Conservation (phyloP, 1,140 invertebrate genomes). For the Akabosia matsudoensis region DNA sequence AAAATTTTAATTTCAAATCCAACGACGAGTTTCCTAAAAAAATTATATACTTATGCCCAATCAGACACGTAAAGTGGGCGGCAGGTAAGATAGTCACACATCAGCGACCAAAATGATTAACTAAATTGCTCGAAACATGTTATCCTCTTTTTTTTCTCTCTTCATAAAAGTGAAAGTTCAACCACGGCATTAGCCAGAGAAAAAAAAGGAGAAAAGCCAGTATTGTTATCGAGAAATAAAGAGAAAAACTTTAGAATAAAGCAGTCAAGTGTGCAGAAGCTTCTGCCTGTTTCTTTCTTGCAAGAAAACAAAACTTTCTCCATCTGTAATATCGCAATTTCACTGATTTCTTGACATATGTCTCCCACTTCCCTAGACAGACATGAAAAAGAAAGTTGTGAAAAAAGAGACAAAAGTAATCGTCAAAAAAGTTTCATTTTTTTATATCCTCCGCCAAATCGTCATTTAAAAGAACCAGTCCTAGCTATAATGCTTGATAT, state of each 20-base stretch:
- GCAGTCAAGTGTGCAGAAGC: slow-evolving; percentile 4
- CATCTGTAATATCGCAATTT: slow-evolving; percentile 22
- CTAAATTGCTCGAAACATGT: too few relatives aligned
- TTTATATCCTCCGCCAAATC: neutral
- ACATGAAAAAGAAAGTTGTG: neutral
- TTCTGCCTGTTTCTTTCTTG: neutral
- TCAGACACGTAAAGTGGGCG: too few relatives aligned
- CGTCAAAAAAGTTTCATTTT: neutral
- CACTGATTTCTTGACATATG: slow-evolving; percentile 15
- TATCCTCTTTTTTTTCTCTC: neutral
- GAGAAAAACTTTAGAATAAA: neutral
- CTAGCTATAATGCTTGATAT: too few relatives aligned
- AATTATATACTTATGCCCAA: too few relatives aligned
- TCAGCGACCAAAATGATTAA: too few relatives aligned
- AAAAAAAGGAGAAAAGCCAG: too few relatives aligned
- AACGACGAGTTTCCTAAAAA: too few relatives aligned
- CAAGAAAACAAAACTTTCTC: neutral
- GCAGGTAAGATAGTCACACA: too few relatives aligned
- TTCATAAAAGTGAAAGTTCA: neutral
- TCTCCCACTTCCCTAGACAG: neutral
- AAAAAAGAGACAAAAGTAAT: neutral
- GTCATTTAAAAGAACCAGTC: too few relatives aligned
- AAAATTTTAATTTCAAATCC: too few relatives aligned
- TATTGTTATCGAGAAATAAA: neutral
- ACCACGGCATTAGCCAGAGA: neutral